phyloP scores from a whole-genome alignment of 2,113 vertebrate genomes.

The Hyla sarda region DNA sequence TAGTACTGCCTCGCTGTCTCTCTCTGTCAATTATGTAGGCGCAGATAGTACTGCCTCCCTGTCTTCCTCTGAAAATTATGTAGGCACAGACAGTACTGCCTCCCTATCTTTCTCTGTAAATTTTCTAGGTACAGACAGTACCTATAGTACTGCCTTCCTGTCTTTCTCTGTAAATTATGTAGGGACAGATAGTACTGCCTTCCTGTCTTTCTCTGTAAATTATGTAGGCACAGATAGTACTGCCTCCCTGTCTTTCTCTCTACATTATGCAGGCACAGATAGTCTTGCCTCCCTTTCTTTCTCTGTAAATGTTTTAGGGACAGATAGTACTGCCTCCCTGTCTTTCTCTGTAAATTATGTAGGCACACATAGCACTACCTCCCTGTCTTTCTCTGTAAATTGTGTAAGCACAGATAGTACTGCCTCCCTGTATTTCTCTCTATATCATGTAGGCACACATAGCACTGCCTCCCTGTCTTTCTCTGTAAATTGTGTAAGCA shows the following conservation, averaged over 20 bases:
- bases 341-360: not conserved
- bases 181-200: too few species aligned
- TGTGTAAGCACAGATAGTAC: too few species aligned
- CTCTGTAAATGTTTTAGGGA: not conserved
- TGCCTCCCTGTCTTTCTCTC: too few species aligned
- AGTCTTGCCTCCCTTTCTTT: not conserved
- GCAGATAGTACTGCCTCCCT: not conserved
- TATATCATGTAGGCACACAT: too few species aligned
- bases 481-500: not conserved
- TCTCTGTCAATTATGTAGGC: not conserved
- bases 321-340: not conserved
- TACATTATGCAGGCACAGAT: too few species aligned
- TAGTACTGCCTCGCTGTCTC: not conserved
- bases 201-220: not conserved
- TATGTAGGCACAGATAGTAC: not conserved
- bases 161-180: too few species aligned
- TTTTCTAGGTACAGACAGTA: too few species aligned
- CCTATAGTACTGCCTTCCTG: too few species aligned
- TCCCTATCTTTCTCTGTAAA: not conserved
- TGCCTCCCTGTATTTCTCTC: too few species aligned
- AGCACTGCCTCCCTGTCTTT: not conserved
- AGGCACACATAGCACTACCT: not conserved
- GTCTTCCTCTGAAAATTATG: not conserved
- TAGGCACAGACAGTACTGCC: not conserved
- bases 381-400: not conserved